Evolutionary conservation across 2,797 vertebrate species (phyloP).

Genomic region (Sphenopsis melanotis): DNA sequence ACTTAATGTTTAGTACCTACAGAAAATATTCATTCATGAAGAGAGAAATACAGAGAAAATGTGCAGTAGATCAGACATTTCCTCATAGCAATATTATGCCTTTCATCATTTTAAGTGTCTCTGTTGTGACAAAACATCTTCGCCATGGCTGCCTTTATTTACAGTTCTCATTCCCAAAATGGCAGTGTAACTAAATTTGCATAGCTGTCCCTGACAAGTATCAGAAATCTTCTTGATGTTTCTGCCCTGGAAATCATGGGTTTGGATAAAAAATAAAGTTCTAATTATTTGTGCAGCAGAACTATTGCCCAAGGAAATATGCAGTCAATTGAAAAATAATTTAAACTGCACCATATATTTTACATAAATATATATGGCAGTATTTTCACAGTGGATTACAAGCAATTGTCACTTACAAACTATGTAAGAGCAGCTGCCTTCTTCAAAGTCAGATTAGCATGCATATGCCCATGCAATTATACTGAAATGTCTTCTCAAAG

Average conservation of each 20-base stretch:
- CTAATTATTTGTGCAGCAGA: background rate
- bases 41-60: background rate
- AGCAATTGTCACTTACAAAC: background rate
- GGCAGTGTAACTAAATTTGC: background rate
- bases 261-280: background rate
- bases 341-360: background rate
- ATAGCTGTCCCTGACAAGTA: background rate
- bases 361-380: background rate
- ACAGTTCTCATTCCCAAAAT: constrained; percentile 1
- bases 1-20: background rate
- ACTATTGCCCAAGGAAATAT: background rate
- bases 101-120: constrained; percentile 9
- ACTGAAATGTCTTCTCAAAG: background rate
- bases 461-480: background rate
- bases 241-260: background rate
- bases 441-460: background rate
- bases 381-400: background rate
- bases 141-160: background rate
- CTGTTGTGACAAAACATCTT: constrained; percentile 11
- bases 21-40: background rate
- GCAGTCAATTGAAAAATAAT: background rate
- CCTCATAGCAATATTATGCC: background rate
- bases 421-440: background rate
- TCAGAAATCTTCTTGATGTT: background rate
- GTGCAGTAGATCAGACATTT: background rate